These are phyloP conservation scores for Alosa sapidissima DNA, from an alignment of 2,797 vertebrate genomes.

Conservation along the genomic window DNA sequence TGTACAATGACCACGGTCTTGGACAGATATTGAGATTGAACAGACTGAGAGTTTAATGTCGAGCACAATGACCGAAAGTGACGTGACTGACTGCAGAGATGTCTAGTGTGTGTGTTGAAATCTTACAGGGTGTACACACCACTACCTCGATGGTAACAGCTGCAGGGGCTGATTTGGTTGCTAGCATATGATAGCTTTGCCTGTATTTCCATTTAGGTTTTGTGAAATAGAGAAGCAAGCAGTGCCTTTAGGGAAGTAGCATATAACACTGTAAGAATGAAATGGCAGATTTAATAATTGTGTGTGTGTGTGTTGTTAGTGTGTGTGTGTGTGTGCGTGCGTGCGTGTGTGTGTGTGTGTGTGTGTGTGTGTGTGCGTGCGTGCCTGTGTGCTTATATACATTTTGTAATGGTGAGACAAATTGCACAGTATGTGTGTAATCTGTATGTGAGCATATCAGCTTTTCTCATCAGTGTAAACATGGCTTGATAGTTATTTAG, in stretches of 20 bases:
- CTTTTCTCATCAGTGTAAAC: background rate
- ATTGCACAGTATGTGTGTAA: background rate
- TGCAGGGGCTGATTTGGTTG: too few species aligned
- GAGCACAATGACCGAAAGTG: background rate
- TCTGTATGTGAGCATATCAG: background rate
- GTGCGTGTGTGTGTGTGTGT: slow-evolving; percentile 1
- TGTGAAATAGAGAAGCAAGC: background rate
- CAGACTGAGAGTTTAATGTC: background rate
- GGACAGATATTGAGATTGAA: background rate
- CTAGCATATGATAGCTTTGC: too few species aligned
- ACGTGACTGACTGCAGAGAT: background rate
- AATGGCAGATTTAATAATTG: background rate
- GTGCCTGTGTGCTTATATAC: background rate
- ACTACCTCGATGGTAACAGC: too few species aligned
- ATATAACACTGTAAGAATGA: too few species aligned
- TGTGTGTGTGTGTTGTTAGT: slow-evolving; percentile 4
- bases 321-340: slow-evolving; percentile 6
- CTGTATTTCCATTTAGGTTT: too few species aligned
- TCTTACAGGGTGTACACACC: background rate
- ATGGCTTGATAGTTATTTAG: background rate
- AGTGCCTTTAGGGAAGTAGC: background rate
- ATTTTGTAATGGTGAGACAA: background rate
- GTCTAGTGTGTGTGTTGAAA: background rate
- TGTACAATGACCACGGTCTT: background rate
- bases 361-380: background rate